A percentile compares a stretch with the other conserved stretches of the same genome.
Evolutionary conservation across 2,888 invertebrate species (phyloP).

Genomic region (Drosophila mimica): DNA sequence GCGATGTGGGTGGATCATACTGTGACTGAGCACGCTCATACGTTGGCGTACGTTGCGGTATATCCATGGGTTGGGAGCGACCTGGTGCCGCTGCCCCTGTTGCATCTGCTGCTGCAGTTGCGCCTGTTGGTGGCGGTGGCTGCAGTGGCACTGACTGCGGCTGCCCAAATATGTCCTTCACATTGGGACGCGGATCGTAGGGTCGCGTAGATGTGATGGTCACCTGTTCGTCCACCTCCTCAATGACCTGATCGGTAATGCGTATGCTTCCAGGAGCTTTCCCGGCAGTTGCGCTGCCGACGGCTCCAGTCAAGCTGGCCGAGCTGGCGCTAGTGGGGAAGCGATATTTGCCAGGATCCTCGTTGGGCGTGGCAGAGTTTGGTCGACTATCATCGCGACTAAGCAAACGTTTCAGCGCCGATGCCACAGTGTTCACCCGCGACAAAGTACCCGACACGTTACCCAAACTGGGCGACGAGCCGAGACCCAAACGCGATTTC

Average conservation of each 20-base stretch:
- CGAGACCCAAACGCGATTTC: conserved; percentile 86
- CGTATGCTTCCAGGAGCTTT: conserved; percentile 86
- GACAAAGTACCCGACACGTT: conserved; percentile 87
- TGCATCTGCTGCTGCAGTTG: conserved; percentile 81
- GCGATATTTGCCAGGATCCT: conserved; percentile 80
- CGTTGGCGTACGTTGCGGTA: conserved; percentile 85
- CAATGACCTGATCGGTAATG: conserved; percentile 90
- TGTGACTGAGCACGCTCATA: conserved; percentile 83
- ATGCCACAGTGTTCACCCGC: conserved; percentile 91
- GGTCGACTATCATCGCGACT: conserved; percentile 89
- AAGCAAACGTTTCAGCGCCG: conserved; percentile 91
- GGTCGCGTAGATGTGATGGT: conserved; percentile 91
- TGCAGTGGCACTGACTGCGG: conserved; percentile 50
- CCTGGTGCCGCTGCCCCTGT: conserved; percentile 84
- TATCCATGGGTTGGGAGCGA: conserved; percentile 88
- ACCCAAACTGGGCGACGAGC: conserved; percentile 85
- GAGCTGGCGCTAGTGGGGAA: conserved; percentile 84
- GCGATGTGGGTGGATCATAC: conserved; percentile 60
- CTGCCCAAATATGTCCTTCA: conserved; percentile 87
- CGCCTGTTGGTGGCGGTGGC: conserved; percentile 63
- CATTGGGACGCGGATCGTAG: conserved; percentile 87
- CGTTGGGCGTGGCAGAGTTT: conserved; percentile 84
- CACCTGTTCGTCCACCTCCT: conserved; percentile 92
- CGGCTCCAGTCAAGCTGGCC: conserved; percentile 76
- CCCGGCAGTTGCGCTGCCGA: conserved; percentile 32